Conservation (phyloP, 1,140 invertebrate species). For the Panagrolaimus sp. region DNA sequence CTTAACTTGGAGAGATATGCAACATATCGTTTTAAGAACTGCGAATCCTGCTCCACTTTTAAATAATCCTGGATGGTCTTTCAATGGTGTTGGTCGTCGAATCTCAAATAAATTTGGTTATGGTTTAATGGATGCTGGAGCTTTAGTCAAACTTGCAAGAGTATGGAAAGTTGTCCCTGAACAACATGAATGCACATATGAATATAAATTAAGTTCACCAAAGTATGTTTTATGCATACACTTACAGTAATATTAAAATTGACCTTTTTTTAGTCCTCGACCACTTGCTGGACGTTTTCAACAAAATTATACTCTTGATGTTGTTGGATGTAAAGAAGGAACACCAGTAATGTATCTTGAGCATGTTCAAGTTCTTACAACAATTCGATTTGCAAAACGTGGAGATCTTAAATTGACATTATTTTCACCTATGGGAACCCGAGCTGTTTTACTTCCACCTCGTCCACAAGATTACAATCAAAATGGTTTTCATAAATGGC, state of each 20-base stretch:
- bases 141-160: constrained; percentile 81
- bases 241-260: neutral
- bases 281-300: constrained; percentile 51
- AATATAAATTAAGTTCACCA: constrained; percentile 45
- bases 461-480: constrained; percentile 67
- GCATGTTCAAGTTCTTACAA: constrained; percentile 85
- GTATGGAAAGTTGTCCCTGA: constrained; percentile 89
- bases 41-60: constrained; percentile 60
- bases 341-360: constrained; percentile 73
- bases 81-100: constrained; percentile 83
- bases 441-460: constrained; percentile 54
- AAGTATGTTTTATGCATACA: no score
- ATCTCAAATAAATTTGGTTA: constrained; percentile 93
- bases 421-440: constrained; percentile 53
- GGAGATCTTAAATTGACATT: constrained; percentile 61
- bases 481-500: constrained; percentile 75
- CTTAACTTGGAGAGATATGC: constrained; percentile 41
- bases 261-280: constrained; percentile 44
- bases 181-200: constrained; percentile 77
- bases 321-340: constrained; percentile 49
- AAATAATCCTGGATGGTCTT: constrained; percentile 71
- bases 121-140: constrained; percentile 91
- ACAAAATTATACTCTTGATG: constrained; percentile 55
- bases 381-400: constrained; percentile 78
- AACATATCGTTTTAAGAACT: constrained; percentile 62